Evolutionary conservation across 2,888 invertebrate species (phyloP).

Genomic region (Leucophenga maculata): DNA sequence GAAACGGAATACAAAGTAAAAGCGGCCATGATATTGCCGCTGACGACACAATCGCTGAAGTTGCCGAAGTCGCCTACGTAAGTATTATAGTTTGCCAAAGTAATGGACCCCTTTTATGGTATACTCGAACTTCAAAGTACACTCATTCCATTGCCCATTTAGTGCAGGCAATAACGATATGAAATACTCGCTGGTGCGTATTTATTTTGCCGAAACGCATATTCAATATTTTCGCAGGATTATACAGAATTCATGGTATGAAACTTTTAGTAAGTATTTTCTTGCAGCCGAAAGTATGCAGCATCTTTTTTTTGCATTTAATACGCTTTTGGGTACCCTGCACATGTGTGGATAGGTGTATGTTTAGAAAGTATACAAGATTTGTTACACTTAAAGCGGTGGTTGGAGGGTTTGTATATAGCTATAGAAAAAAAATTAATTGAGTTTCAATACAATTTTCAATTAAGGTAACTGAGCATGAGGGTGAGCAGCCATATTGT

Average conservation of each 20-base stretch:
- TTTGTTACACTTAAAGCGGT: not conserved
- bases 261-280: conserved; percentile 76
- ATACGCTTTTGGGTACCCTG: conserved; percentile 23
- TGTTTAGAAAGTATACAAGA: not conserved
- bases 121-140: not conserved
- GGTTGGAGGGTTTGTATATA: no score
- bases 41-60: conserved; percentile 29
- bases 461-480: no score
- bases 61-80: conserved; percentile 41
- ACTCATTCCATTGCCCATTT: not conserved
- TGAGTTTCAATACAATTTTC: no score
- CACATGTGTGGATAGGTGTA: not conserved
- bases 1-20: conserved; percentile 74
- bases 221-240: conserved; percentile 64
- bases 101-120: not conserved
- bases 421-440: no score
- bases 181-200: conserved; percentile 59
- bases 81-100: conserved; percentile 35
- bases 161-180: conserved; percentile 49
- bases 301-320: conserved; percentile 6
- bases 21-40: conserved; percentile 56
- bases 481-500: no score
- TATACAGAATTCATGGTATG: conserved; percentile 74
- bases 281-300: conserved; percentile 25
- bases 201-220: conserved; percentile 62